These are phyloP conservation scores for Cryptus viduatorius DNA, from an alignment of 2,888 invertebrate genomes.

Conservation along the genomic window DNA sequence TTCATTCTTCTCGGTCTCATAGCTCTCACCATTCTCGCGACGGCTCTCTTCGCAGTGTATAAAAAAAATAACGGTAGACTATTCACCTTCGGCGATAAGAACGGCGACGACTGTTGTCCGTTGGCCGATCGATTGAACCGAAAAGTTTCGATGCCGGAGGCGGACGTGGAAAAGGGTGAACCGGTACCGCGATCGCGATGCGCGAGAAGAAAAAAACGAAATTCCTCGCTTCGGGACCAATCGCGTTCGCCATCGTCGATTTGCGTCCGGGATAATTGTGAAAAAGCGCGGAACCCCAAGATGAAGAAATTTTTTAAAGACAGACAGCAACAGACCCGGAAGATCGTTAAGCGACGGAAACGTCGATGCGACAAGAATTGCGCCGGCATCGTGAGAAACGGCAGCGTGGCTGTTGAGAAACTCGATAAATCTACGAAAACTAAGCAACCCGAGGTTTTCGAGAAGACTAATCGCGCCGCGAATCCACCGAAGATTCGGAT, in stretches of 20 bases:
- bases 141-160: constrained; percentile 28
- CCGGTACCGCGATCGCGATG: constrained; percentile 17
- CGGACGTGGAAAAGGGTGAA: constrained; percentile 45
- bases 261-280: constrained; percentile 16
- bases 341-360: constrained; percentile 24
- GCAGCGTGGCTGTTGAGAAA: background rate
- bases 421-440: constrained; percentile 44
- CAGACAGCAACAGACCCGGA: background rate
- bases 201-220: constrained; percentile 20
- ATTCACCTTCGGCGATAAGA: constrained; percentile 19
- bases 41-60: constrained; percentile 64
- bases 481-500: constrained; percentile 2
- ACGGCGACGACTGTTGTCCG: constrained; percentile 54
- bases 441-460: constrained; percentile 1
- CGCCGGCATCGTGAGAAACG: background rate
- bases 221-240: background rate
- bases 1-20: constrained; percentile 64
- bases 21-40: constrained; percentile 58
- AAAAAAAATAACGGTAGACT: constrained; percentile 61
- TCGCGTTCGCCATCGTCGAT: constrained; percentile 29
- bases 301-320: background rate
- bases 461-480: constrained; percentile 10
- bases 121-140: constrained; percentile 32
- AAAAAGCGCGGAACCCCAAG: background rate
- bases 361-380: constrained; percentile 42